A percentile compares a stretch with the other conserved stretches of the same genome.
Conservation (phyloP, 2,113 vertebrate species). For the Smithornis capensis region DNA sequence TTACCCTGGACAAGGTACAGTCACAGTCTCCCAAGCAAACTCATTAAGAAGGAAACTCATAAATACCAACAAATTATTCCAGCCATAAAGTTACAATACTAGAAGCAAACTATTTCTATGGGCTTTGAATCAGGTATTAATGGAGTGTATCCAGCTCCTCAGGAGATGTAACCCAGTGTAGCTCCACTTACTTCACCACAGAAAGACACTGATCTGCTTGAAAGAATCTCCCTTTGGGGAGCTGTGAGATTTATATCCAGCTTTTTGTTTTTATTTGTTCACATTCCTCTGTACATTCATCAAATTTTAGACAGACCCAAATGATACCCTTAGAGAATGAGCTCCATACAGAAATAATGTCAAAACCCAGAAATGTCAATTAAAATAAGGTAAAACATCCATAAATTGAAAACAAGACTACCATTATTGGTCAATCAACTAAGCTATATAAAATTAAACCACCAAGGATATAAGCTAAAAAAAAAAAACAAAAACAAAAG, state of each 20-base stretch:
- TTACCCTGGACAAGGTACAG: not conserved
- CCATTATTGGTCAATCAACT: slow-evolving; percentile 5
- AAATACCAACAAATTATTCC: slow-evolving; percentile 27
- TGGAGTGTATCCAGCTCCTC: slow-evolving; percentile 25
- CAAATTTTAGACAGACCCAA: slow-evolving; percentile 3
- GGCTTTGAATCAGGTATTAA: slow-evolving; percentile 30
- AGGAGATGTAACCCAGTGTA: slow-evolving; percentile 6
- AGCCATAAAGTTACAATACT: not conserved
- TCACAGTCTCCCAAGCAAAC: not conserved
- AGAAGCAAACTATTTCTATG: slow-evolving; percentile 14
- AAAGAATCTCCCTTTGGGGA: slow-evolving; percentile 24
- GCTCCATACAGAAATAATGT: slow-evolving; percentile 11
- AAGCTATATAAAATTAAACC: not conserved
- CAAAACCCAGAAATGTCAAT: slow-evolving; percentile 19
- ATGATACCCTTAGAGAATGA: slow-evolving; percentile 30
- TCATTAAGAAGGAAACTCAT: slow-evolving; percentile 18
- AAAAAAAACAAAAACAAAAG: not conserved
- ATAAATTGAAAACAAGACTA: slow-evolving; percentile 31
- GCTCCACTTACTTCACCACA: not conserved
- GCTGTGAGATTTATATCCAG: not conserved
- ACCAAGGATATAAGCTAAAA: not conserved
- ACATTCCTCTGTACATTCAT: slow-evolving; percentile 7
- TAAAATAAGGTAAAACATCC: slow-evolving; percentile 38
- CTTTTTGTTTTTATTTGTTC: slow-evolving; percentile 27
- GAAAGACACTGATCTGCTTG: slow-evolving; percentile 17